Base-by-base conservation (phyloP, 2,113 vertebrate species). In the Nothobranchius kuhntae region DNA sequence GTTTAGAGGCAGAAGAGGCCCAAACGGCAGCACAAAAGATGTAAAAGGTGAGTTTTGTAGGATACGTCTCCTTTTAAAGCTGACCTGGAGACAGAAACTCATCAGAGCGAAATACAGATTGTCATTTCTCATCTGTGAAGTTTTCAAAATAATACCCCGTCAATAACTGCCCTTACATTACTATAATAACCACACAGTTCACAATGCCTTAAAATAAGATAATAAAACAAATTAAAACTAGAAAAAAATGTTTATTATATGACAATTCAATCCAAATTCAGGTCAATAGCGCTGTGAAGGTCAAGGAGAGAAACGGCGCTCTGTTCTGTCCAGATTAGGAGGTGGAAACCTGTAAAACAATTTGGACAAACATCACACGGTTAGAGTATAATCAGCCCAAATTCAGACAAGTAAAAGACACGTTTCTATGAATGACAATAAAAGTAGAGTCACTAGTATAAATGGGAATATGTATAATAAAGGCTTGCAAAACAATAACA, bases 281-380 rank as follows among this genome's bases (percentile, higher is more conserved):
- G 36, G 48, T 8, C 6, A 55, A 57, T n/a, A 58, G 7, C n/a
- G n/a, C 30, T 40, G 11, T 17, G 36, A 67, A 61, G 30, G 26
- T 77, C 42, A 71, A 38, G 24, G 51, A 24, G 36, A 24, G 60
- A 73, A 77, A 48, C 45, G 2, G 72, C 60, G 57, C 46, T 17
- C 54, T 52, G 59, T 26, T 42, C 61, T 57, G 46, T 62, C 66
- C 48, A 61, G 72, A 68, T 42, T 13, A 36, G 4, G 56, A 65
- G 53, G 60, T 14, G 42, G 14, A 63, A 61, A 52, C 72, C 89
- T 90, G 89, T 46, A 58, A 81, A 85, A 82, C 17, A 85, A 77
- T 58, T 3, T 9, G 47, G 74, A 69, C 36, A 72, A 5, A 12
- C 0, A 30, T 35, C 63, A 30, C 40, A 42, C 30, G 30, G 9